Evolutionary conservation across 2,888 invertebrate species (phyloP), one percentile per base, ranked within the genome.

Genomic region (Andrena hattorfiana): DNA sequence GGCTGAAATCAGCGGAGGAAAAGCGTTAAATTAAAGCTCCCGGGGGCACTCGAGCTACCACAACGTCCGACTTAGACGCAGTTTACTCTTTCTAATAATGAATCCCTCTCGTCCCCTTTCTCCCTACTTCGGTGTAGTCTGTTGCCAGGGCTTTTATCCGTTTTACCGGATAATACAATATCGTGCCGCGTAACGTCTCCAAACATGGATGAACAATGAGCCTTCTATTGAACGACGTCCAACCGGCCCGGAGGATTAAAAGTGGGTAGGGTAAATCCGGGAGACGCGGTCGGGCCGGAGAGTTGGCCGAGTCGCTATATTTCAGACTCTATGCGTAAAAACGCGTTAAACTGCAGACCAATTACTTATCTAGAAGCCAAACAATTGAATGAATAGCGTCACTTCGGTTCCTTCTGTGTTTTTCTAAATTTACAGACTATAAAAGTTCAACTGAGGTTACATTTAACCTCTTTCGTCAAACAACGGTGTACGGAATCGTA

Each of bases 21-120:
- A 84, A 85, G 83, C 80, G 67, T 78, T 79, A 88, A 88, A 84
- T 88, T 86, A 85, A 82, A 81, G 71, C 77, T 83, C 77, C 73
- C 56, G 28, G 67, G 16, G 54, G 48, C 68, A 78, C 70, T 76
- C 78, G 76, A 81, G 76, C 42, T 73, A 72, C 77, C 73, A 59
- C 82, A 72, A 80, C 76, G 71, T 70, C 64, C 81, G 83, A 83
- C 80, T 83, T 81, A 66, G 82, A 64, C 63, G 68, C 66, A 64
- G 67, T 64, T 70, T 73, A 20, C 84, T 69, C 81, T 75, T 84
- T 84, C 81, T 84, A 85, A 81, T 85, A 84, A 85, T 71, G 74
- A 64, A 49, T 71, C 56, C 7, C 56, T 20, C 35, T 30, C 10
- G 62, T 42, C n/a, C n/a, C 16, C 26, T 32, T 7, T 13, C 13